A percentile compares a stretch with the other conserved stretches of the same genome.
phyloP scores from a whole-genome alignment of 2,888 invertebrate genomes.

The Callimorpha dominula region DNA sequence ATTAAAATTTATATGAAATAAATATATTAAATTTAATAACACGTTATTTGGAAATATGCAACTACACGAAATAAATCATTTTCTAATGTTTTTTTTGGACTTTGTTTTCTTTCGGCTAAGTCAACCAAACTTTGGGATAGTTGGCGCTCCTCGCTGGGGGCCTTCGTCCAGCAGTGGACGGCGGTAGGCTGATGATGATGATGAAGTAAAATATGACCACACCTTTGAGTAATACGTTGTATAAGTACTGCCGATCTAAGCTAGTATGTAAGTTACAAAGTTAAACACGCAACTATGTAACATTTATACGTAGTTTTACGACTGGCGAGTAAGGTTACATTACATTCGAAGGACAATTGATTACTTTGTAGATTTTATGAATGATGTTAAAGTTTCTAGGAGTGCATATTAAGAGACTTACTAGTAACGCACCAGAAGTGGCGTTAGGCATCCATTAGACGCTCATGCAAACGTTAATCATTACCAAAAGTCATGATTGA shows the following conservation, averaged over 20 bases:
- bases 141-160: too few relatives aligned
- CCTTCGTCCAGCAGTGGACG: too few relatives aligned
- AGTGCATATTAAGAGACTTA: neutral
- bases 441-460: neutral
- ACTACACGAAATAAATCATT: too few relatives aligned
- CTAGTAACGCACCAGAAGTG: neutral
- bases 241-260: slow-evolving; percentile 19
- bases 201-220: neutral
- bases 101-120: too few relatives aligned
- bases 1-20: too few relatives aligned
- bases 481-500: too few relatives aligned
- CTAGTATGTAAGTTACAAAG: slow-evolving; percentile 16
- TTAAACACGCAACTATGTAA: slow-evolving; percentile 20
- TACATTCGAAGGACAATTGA: neutral
- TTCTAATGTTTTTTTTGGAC: too few relatives aligned
- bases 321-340: slow-evolving; percentile 1
- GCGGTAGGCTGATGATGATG: too few relatives aligned
- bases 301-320: slow-evolving; percentile 13
- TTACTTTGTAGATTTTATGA: slow-evolving; percentile 1
- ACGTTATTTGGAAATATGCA: too few relatives aligned
- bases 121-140: too few relatives aligned
- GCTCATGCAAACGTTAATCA: too few relatives aligned
- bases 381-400: neutral
- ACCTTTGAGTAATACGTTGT: neutral
- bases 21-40: too few relatives aligned